phyloP scores from a whole-genome alignment of 2,113 vertebrate genomes.

The Ageneiosus marmoratus region DNA sequence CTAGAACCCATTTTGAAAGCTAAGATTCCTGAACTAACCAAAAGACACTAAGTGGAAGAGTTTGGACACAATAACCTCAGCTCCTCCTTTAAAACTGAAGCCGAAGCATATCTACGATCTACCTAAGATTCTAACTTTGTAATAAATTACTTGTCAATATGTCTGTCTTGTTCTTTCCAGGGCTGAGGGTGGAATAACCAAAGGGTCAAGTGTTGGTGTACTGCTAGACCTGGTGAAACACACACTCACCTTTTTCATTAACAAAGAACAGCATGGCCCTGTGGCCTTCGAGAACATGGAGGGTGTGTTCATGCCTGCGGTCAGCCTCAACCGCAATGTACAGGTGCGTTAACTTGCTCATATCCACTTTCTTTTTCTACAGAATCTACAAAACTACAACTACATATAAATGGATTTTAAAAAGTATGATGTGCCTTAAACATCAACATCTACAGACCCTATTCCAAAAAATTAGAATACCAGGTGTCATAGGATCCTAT shows the following conservation, averaged over 20 bases:
- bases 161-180: conserved; percentile 61
- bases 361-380: neutral
- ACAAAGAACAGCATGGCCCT: conserved; percentile 94
- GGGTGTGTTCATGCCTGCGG: conserved; percentile 92
- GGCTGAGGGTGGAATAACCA: conserved; percentile 92
- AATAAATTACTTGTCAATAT: conserved; percentile 6
- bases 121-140: neutral
- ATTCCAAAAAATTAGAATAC: too few species aligned
- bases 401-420: too few species aligned
- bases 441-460: too few species aligned
- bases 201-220: conserved; percentile 88
- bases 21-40: neutral
- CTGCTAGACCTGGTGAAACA: conserved; percentile 92
- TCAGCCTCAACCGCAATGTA: conserved; percentile 97
- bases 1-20: neutral
- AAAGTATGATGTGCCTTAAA: too few species aligned
- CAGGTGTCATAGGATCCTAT: too few species aligned
- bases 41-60: neutral
- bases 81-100: neutral
- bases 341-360: conserved; percentile 75
- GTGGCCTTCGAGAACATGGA: conserved; percentile 91
- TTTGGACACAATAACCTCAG: neutral
- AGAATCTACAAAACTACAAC: too few species aligned
- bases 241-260: conserved; percentile 92
- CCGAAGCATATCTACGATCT: neutral